These are phyloP conservation scores for Fulmarus glacialis DNA, from an alignment of 2,113 vertebrate species.

Conservation along the genomic window DNA sequence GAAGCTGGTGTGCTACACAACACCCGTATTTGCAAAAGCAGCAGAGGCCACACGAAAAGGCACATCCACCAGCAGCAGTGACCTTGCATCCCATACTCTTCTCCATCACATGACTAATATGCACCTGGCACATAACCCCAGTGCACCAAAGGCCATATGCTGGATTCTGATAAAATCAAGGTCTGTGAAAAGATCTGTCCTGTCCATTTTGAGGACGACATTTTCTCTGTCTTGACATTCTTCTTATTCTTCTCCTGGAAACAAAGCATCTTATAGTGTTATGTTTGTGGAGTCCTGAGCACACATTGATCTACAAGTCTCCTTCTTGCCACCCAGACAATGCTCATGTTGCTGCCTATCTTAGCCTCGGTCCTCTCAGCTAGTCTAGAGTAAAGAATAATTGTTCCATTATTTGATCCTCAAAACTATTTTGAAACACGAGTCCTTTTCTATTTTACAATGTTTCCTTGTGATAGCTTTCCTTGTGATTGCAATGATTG, in stretches of 20 bases:
- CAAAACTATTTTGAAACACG: neutral
- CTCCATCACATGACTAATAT: neutral
- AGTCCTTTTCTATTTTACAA: neutral
- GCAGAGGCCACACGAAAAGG: neutral
- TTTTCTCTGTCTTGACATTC: neutral
- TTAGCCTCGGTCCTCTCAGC: neutral
- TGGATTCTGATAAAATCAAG: neutral
- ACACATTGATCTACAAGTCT: neutral
- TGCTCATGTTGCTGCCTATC: rapidly evolving
- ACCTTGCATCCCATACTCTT: rapidly evolving
- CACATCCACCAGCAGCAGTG: neutral
- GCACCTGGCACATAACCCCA: neutral
- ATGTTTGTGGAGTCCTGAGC: neutral
- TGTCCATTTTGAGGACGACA: neutral
- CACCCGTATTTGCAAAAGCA: neutral
- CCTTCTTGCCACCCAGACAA: neutral
- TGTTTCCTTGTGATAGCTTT: neutral
- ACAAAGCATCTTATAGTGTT: neutral
- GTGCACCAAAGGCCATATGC: neutral
- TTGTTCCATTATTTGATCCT: neutral
- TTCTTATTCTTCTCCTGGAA: neutral
- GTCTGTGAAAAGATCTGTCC: neutral
- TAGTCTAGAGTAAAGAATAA: neutral
- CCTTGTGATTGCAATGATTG: neutral
- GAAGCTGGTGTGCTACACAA: neutral